phyloP scores from a whole-genome alignment of 2,113 vertebrate genomes.

The Entomyzon cyanotis region DNA sequence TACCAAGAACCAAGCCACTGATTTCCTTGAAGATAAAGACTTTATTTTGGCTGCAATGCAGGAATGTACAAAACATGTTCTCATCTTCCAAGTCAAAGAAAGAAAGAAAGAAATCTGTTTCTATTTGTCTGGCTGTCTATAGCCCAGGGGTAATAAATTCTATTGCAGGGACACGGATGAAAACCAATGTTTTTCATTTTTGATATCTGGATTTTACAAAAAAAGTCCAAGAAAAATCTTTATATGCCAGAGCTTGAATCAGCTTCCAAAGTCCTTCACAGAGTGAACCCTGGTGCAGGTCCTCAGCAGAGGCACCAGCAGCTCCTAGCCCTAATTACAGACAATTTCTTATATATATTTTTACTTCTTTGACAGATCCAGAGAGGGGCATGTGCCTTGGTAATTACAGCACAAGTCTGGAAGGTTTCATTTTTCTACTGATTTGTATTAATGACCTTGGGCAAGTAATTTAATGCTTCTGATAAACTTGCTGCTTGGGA shows the following conservation, averaged over 20 bases:
- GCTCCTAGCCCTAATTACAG: constrained; percentile 5
- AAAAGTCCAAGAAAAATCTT: background rate
- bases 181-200: constrained; percentile 12
- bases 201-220: constrained; percentile 1
- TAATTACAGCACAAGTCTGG: background rate
- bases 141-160: background rate
- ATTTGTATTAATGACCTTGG: background rate
- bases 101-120: background rate
- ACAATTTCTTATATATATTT: background rate
- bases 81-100: constrained; percentile 32
- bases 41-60: constrained; percentile 41
- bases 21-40: constrained; percentile 53
- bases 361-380: background rate
- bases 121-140: constrained; percentile 31
- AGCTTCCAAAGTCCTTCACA: background rate
- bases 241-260: background rate
- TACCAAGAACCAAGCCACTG: constrained; percentile 1
- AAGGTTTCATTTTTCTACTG: background rate
- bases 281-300: background rate
- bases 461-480: background rate
- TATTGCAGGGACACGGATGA: background rate
- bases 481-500: background rate
- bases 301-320: background rate
- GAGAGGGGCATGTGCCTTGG: background rate
- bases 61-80: constrained; percentile 31